phyloP scores from a whole-genome alignment of 2,113 vertebrate species.

The Coreoperca whiteheadi region DNA sequence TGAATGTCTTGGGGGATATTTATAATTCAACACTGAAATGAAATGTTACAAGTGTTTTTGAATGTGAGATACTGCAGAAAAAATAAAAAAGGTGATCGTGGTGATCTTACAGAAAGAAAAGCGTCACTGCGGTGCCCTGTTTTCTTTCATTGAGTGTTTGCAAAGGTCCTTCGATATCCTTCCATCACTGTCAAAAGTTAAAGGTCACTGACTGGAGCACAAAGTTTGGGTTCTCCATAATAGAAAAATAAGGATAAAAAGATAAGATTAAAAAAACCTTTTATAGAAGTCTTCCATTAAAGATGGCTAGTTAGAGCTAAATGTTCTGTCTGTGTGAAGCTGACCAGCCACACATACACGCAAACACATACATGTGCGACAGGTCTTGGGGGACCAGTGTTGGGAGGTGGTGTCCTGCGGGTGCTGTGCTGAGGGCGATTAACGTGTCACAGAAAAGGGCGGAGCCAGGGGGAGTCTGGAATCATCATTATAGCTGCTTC shows the following conservation, averaged over 20 bases:
- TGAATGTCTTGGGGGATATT: slow-evolving; percentile 29
- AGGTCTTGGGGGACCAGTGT: slow-evolving; percentile 45
- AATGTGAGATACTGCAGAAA: not conserved
- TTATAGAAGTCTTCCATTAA: slow-evolving; percentile 70
- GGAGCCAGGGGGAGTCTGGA: slow-evolving; percentile 70
- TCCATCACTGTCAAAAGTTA: slow-evolving; percentile 37
- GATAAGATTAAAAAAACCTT: slow-evolving; percentile 64
- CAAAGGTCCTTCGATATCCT: slow-evolving; percentile 43
- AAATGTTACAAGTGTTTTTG: slow-evolving; percentile 23
- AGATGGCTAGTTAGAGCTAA: slow-evolving; percentile 84
- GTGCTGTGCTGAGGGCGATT: slow-evolving; percentile 84
- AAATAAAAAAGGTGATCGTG: slow-evolving; percentile 10
- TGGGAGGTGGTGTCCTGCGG: slow-evolving; percentile 72
- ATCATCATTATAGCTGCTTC: slow-evolving; percentile 92
- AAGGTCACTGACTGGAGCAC: slow-evolving; percentile 67
- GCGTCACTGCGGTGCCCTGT: slow-evolving; percentile 15
- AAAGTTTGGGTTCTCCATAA: slow-evolving; percentile 54
- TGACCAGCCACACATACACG: slow-evolving; percentile 52
- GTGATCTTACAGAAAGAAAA: slow-evolving; percentile 36
- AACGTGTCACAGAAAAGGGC: slow-evolving; percentile 55
- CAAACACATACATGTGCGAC: slow-evolving; percentile 61
- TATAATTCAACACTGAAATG: slow-evolving; percentile 58
- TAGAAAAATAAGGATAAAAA: slow-evolving; percentile 78
- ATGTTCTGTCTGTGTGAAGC: slow-evolving; percentile 74
- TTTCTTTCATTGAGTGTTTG: slow-evolving; percentile 16